Base-by-base conservation (phyloP, 1,140 invertebrate genomes). In the Paraescarpia echinospica region DNA sequence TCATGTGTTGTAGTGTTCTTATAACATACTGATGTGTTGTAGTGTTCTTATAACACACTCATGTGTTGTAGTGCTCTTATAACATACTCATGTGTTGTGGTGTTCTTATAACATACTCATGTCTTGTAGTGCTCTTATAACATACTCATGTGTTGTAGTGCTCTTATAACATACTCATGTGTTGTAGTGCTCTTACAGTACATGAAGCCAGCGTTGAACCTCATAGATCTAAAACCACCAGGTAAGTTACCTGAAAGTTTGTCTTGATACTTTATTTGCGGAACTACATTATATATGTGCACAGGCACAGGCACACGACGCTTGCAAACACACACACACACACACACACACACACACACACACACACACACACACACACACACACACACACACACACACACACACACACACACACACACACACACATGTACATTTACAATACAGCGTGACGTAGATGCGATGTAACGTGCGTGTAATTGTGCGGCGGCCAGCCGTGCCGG, bases 301-400 rank as follows among this genome's bases (percentile, higher is more conserved):
- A n/a, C n/a, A n/a, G n/a, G n/a, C n/a, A n/a, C n/a, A n/a, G n/a
- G n/a, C n/a, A n/a, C n/a, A n/a, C n/a, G n/a, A n/a, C n/a, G n/a
- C n/a, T n/a, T n/a, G n/a, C n/a, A n/a, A n/a, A n/a, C n/a, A n/a
- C n/a, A n/a, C n/a, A n/a, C n/a, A n/a, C n/a, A n/a, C n/a, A n/a
- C n/a, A n/a, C n/a, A n/a, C n/a, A n/a, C n/a, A n/a, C n/a, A n/a
- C n/a, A n/a, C n/a, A n/a, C n/a, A n/a, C n/a, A n/a, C n/a, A n/a
- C n/a, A n/a, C n/a, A n/a, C 93, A 93, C 88, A 92, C 1, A 59
- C 91, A 33, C 48, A 92, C 34, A 93, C 91, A 77, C 89, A 6
- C 94, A 94, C 91, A 94, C n/a, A n/a, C n/a, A n/a, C n/a, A n/a
- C n/a, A n/a, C n/a, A n/a, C n/a, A n/a, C n/a, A n/a, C n/a, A n/a